Evolutionary conservation across 2,113 vertebrate species (phyloP).

Genomic region (Lagopus muta): DNA sequence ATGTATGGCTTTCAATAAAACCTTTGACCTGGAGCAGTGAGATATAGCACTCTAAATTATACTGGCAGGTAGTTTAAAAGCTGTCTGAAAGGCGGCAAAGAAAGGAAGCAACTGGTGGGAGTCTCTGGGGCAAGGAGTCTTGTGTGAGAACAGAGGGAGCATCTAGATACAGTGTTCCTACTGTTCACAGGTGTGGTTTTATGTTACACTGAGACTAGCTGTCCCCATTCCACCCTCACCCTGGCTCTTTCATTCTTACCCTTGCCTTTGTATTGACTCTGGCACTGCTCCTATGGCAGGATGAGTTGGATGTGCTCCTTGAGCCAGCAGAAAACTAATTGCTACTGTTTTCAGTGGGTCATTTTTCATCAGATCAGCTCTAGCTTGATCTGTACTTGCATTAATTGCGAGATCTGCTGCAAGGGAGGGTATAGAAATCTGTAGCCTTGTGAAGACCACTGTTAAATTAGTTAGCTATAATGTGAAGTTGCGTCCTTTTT

Average conservation of each 20-base stretch:
- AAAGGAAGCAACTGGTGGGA: background rate
- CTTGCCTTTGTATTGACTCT: background rate
- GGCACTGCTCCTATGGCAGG: background rate
- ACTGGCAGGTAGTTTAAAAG: constrained; percentile 31
- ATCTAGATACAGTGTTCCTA: background rate
- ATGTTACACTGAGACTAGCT: background rate
- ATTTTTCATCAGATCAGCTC: background rate
- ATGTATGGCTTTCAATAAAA: background rate
- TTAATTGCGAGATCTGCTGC: background rate
- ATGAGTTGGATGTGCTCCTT: background rate
- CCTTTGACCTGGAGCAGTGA: background rate
- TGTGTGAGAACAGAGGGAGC: background rate
- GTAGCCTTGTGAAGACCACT: background rate
- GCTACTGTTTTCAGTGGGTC: background rate
- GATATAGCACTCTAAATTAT: background rate
- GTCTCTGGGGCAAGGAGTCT: background rate
- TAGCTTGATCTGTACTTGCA: background rate
- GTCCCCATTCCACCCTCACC: background rate
- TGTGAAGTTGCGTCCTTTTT: rapidly evolving
- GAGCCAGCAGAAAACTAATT: background rate
- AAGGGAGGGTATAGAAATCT: background rate
- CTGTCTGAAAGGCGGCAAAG: background rate
- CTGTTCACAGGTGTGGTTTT: background rate
- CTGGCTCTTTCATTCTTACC: background rate
- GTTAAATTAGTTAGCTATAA: background rate